phyloP scores from a whole-genome alignment of 2,113 vertebrate genomes.

The Sorex araneus region DNA sequence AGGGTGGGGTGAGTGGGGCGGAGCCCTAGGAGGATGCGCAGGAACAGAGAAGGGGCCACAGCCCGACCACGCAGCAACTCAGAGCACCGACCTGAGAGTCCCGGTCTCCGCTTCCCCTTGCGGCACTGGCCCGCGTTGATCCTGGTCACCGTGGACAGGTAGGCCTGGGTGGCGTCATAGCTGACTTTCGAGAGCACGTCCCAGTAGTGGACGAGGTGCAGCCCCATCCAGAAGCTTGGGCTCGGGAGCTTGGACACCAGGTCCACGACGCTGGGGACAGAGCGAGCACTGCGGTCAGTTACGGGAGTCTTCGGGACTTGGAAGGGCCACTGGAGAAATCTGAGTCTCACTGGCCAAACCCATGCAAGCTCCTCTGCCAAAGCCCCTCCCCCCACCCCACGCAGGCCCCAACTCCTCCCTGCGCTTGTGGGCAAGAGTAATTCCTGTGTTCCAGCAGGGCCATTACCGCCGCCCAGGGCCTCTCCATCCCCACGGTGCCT shows the following conservation, averaged over 20 bases:
- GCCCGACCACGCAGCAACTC: background rate
- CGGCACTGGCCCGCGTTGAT: slow-evolving; percentile 41
- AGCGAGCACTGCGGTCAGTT: background rate
- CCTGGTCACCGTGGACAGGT: slow-evolving; percentile 48
- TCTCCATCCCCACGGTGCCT: no score
- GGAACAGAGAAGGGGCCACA: no score
- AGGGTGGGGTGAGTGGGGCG: background rate
- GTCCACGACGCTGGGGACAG: slow-evolving; percentile 68
- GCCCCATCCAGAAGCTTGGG: slow-evolving; percentile 71
- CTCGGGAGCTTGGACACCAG: slow-evolving; percentile 68
- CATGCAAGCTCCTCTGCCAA: background rate
- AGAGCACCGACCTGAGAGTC: slow-evolving; percentile 39
- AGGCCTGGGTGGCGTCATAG: slow-evolving; percentile 46
- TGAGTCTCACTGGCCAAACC: background rate
- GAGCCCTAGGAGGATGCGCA: no score
- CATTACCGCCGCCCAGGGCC: no score
- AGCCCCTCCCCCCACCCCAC: no score
- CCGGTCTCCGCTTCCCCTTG: background rate
- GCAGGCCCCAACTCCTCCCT: no score
- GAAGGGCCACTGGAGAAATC: background rate
- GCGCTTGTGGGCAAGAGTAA: no score
- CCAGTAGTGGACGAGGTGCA: slow-evolving; percentile 80
- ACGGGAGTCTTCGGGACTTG: no score
- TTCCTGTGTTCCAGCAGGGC: no score
- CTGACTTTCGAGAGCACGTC: slow-evolving; percentile 38